Base-by-base conservation (phyloP, 2,113 vertebrate genomes). In the Tachysurus vachellii region DNA sequence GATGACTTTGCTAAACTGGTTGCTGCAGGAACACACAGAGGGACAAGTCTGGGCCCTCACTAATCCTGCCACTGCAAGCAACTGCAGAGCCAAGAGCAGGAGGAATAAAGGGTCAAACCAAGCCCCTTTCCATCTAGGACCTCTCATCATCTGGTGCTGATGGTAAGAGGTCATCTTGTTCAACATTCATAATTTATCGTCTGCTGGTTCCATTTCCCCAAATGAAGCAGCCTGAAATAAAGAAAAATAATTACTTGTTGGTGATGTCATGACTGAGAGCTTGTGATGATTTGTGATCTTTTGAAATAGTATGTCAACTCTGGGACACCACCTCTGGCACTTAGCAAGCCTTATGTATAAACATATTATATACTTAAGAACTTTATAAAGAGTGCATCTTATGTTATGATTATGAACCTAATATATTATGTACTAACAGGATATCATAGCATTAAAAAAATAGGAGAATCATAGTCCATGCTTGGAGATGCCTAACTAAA, bases 101-200 rank as follows among this genome's bases (percentile, higher is more conserved):
- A 98, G 96, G 95, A 98, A 97, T 93, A 99, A 96, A 93, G 98
- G 98, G 97, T 99, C 97, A 94, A 98, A 98, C 95, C 98, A 95
- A 93, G 97, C 97, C 97, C 98, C 98, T 97, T 98, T 99, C 96
- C 98, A 98, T 97, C 97, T 99, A 98, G 95, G 97, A 97, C 97
- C 97, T 99, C 97, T 97, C 98, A 99, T 99, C 97, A 97, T 99
- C 98, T 98, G 95, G 93, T 91, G 96, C 97, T 97, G 97, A 97
- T 97, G 97, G 97, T 98, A 97, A 96, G 97, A 99, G 97, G 96
- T 97, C 98, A 99, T 99, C 96, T 96, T 99, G 97, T 98, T 97
- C 97, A 97, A 97, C 97, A 98, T 99, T 98, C 98, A 99, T 99
- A 99, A 97, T 99, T 99, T 97, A 97, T 96, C 95, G 95, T 95